Evolutionary conservation across 2,113 vertebrate genomes (phyloP).

Genomic region (Zosterops pallidus): DNA sequence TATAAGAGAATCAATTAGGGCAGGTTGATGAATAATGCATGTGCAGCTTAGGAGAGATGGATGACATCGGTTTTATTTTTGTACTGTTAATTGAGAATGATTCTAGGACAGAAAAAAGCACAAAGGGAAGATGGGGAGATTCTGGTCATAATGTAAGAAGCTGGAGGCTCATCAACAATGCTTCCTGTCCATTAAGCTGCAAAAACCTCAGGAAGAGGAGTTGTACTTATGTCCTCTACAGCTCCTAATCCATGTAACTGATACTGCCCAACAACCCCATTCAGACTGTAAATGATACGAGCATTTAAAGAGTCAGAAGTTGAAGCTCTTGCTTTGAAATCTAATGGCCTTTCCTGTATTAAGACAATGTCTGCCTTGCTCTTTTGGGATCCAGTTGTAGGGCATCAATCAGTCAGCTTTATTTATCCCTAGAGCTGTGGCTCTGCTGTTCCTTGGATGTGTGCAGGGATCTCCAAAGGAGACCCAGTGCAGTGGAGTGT

Average conservation of each 20-base stretch:
- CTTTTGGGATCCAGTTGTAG: neutral
- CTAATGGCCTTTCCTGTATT: neutral
- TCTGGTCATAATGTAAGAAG: neutral
- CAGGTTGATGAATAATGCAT: slow-evolving; percentile 63
- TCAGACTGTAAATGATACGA: slow-evolving; percentile 43
- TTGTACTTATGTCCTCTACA: slow-evolving; percentile 28
- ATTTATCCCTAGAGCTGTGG: neutral
- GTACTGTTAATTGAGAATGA: slow-evolving; percentile 55
- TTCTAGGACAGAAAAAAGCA: slow-evolving; percentile 42
- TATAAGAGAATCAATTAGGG: slow-evolving; percentile 58
- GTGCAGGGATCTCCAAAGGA: neutral
- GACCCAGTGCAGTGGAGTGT: neutral
- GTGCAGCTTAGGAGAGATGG: slow-evolving; percentile 39
- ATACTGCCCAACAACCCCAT: slow-evolving; percentile 28
- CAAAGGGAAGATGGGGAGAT: slow-evolving; percentile 12
- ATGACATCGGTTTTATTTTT: slow-evolving; percentile 62
- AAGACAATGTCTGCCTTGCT: neutral
- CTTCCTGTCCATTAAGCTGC: slow-evolving; percentile 56
- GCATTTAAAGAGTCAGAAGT: slow-evolving; percentile 2
- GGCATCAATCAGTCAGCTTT: neutral
- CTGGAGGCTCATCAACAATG: slow-evolving; percentile 15
- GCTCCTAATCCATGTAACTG: slow-evolving; percentile 34
- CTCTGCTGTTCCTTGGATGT: neutral
- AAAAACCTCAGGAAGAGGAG: slow-evolving; percentile 47
- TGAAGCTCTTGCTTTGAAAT: slow-evolving; percentile 19